Evolutionary conservation across 1,140 invertebrate species (phyloP), one percentile per base, ranked within the genome.

Genomic region (Aphaenogaster floridana): DNA sequence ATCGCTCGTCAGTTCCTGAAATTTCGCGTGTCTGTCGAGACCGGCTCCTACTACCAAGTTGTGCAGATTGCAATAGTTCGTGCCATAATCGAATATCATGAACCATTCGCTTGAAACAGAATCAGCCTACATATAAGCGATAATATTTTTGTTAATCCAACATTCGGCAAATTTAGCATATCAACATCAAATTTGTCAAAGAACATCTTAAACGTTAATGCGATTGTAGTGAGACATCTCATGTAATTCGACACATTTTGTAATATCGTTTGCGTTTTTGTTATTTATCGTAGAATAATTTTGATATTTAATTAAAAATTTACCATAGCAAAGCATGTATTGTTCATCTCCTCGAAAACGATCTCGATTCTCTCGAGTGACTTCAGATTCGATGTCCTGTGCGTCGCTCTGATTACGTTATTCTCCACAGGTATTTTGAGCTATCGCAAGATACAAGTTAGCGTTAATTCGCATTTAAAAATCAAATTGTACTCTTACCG

Each of bases 41-140:
- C 72, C 87, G 8, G 86, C 86, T 7, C 74, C 88, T 8, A 72
- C 74, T 8, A 93, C 74, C 34, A 93, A 85, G 15, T 92, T 89
- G 21, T 79, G 87, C 17, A 93, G 69, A 87, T 93, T 92, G 9
- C 92, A 93, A n/a, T 93, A 93, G 61, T 93, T 93, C 13, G 52
- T 71, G 1, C 89, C 88, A 17, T 91, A 64, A 78, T 92, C 91
- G 15, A 92, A 92, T 54, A 93, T 15, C 11, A 50, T 86, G 48
- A 88, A 92, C 91, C 91, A 92, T 45, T 86, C 83, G 9, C 59
- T 85, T n/a, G 91, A 88, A 17, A 59, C 54, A 3, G 92, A 92
- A 48, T 92, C 77, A 5, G 83, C 91, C 89, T 92, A 48, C n/a
- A 76, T 50, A 21, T 13, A 57, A 66, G 4, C 42, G 9, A 57